Conservation (phyloP, 2,888 invertebrate species). For the Tineola bisselliella region DNA sequence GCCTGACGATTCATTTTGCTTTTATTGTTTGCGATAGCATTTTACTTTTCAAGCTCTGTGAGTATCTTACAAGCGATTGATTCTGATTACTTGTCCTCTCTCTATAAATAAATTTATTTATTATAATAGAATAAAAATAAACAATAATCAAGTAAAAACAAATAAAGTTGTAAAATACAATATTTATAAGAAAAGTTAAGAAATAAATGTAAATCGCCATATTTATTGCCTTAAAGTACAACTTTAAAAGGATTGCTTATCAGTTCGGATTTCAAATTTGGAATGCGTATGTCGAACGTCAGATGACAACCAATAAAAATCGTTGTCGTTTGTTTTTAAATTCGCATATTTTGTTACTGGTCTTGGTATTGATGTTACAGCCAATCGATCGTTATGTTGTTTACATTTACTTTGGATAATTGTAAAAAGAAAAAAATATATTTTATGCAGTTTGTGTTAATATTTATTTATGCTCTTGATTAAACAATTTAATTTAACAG, state of each 20-base stretch:
- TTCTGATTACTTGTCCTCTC: no score
- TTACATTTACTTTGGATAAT: neutral
- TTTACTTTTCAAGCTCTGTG: no score
- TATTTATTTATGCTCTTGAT: neutral
- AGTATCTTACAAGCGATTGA: no score
- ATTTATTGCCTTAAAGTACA: neutral
- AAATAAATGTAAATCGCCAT: neutral
- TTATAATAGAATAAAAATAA: no score
- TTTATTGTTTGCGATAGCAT: no score
- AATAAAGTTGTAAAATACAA: neutral
- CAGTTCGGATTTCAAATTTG: slow-evolving; percentile 9
- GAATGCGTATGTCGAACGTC: slow-evolving; percentile 14
- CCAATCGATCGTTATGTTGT: neutral
- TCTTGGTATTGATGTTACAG: neutral
- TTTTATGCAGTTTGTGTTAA: neutral
- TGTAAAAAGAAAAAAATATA: neutral
- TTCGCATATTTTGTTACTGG: slow-evolving; percentile 23
- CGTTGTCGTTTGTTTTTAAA: slow-evolving; percentile 27
- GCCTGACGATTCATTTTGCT: neutral
- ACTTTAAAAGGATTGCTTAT: neutral
- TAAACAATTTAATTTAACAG: no score
- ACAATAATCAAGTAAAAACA: no score
- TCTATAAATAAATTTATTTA: no score
- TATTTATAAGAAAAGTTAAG: neutral
- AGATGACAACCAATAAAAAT: slow-evolving; percentile 29